Evolutionary conservation across 1,140 invertebrate genomes (phyloP), one percentile per base, ranked within the genome.

Genomic region (Drosophila arawakana): DNA sequence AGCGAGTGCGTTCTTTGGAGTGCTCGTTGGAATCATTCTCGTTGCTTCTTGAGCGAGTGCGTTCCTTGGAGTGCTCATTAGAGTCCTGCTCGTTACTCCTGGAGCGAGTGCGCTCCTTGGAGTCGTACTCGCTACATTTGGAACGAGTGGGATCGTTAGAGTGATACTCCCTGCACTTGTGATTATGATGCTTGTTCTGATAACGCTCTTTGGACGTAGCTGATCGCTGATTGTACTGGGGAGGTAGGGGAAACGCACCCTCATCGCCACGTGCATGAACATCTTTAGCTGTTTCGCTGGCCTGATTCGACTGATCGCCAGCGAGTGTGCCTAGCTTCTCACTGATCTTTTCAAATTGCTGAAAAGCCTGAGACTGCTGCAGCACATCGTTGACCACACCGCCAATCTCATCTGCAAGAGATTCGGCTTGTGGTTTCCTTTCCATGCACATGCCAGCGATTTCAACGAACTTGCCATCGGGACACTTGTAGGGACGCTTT

Each of bases 371-470:
- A 47, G 85, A 81, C 73, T 89, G 75, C 66, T 84, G 75, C 72
- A 84, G 57, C 58, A 88, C 73, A 77, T 91, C 80, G 52, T 80
- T 76, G 8, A 91, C 78, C 34, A 71, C 76, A 69, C 76, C 50
- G 34, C 81, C 76, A 61, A 88, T 82, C 77, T 91, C 78, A 58
- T 91, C 88, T 1, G 55, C 59, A 11, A 85, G 71, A 73, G 71
- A 72, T 37, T 80, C 79, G 61, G 71, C 65, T 73, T 77, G 55
- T 49, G 68, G 69, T 39, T 61, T 41, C 7, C 5, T 73, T 57
- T 91, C 88, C 69, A 91, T 15, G 62, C 89, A 91, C 81, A 91
- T 89, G 11, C 70, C 75, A 11, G 81, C 81, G 15, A 83, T 70
- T 71, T 89, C 77, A 4, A 79, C 77, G n/a, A 65, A 83, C 11